Evolutionary conservation across 2,113 vertebrate genomes (phyloP).

Genomic region (Cariama cristata): DNA sequence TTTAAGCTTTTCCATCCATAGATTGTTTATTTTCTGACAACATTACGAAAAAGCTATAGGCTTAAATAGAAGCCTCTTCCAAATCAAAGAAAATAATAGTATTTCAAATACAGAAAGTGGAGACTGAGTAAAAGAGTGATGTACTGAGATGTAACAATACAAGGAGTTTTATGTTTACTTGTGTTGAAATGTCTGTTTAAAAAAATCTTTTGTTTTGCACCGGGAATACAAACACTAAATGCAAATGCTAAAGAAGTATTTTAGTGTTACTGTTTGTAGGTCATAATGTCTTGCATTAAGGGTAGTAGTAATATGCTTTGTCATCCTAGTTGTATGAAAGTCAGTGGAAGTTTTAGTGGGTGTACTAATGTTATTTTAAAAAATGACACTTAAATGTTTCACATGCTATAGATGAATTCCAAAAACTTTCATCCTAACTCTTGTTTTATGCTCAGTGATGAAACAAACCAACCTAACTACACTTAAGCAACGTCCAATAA

Average conservation of each 20-base stretch:
- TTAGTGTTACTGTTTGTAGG: neutral
- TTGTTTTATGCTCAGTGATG: conserved; percentile 84
- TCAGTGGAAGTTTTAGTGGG: neutral
- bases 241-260: neutral
- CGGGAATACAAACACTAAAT: neutral
- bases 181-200: neutral
- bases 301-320: neutral
- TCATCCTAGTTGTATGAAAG: neutral
- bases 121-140: neutral
- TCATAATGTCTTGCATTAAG: neutral
- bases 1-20: neutral
- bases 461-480: conserved; percentile 92
- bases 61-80: neutral
- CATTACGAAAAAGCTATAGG: neutral
- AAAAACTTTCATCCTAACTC: neutral
- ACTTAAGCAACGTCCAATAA: conserved; percentile 91
- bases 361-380: neutral
- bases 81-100: neutral
- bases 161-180: neutral
- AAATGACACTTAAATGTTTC: neutral
- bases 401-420: neutral
- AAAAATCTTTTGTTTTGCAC: neutral
- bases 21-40: neutral
- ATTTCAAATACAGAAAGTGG: neutral
- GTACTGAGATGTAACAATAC: neutral